A percentile compares a stretch with the other conserved stretches of the same genome.
Conservation (phyloP, 1,140 invertebrate genomes). For the Cataglyphis hispanica region DNA sequence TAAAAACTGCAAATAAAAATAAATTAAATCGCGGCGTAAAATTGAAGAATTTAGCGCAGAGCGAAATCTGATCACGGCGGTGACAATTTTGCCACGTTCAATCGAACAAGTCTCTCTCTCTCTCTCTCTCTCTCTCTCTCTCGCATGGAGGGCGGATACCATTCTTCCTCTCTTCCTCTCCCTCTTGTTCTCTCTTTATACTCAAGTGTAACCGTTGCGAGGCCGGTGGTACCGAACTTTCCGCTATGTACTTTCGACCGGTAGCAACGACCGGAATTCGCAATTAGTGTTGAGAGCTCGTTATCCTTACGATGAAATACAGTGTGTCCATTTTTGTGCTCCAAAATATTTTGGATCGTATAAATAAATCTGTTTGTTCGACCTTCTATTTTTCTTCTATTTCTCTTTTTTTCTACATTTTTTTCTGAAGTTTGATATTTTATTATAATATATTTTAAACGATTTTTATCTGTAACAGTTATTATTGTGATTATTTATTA, state of each 20-base stretch:
- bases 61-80: constrained; percentile 1
- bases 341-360: neutral
- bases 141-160: constrained; percentile 25
- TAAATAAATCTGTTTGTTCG: neutral
- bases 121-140: neutral
- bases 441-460: too few species aligned
- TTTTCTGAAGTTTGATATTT: neutral
- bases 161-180: neutral
- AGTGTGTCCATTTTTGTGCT: neutral
- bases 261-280: constrained; percentile 25
- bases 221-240: constrained; percentile 8
- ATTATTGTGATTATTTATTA: too few species aligned
- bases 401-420: neutral
- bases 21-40: neutral
- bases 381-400: neutral
- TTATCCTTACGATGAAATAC: neutral
- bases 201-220: neutral
- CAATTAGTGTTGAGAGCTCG: constrained; percentile 9
- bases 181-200: neutral
- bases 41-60: neutral
- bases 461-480: too few species aligned
- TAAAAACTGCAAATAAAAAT: neutral
- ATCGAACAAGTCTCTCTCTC: constrained; percentile 18
- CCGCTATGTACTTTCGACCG: neutral
- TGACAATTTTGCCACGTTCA: constrained; percentile 53